A percentile compares a stretch with the other conserved stretches of the same genome.
Conservation (phyloP, 2,797 vertebrate genomes). For the Gadopsis bispinosus region DNA sequence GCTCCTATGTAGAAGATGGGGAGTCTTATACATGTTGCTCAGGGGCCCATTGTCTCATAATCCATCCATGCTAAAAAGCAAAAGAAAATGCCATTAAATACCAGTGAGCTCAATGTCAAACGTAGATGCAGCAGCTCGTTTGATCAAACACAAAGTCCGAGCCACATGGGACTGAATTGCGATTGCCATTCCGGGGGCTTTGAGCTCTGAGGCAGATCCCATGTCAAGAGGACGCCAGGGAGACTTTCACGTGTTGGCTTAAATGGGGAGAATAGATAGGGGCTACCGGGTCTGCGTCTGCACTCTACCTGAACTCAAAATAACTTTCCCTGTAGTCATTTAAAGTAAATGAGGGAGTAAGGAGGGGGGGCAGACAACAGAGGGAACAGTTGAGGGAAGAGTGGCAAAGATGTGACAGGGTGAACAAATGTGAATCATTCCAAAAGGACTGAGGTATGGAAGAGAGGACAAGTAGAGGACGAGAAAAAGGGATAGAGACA, state of each 20-base stretch:
- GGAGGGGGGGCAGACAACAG: slow-evolving; percentile 28
- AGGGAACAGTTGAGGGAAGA: slow-evolving; percentile 57
- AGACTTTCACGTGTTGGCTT: slow-evolving; percentile 67
- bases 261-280: slow-evolving; percentile 51
- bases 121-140: slow-evolving; percentile 37
- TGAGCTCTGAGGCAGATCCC: slow-evolving; percentile 72
- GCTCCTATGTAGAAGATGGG: background rate
- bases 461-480: slow-evolving; percentile 40
- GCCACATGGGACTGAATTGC: slow-evolving; percentile 54
- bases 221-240: slow-evolving; percentile 70
- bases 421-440: slow-evolving; percentile 59
- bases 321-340: slow-evolving; percentile 73
- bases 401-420: slow-evolving; percentile 49
- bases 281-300: slow-evolving; percentile 67
- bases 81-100: slow-evolving; percentile 52
- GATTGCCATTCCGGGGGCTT: slow-evolving; percentile 61
- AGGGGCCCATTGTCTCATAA: slow-evolving; percentile 36
- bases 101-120: slow-evolving; percentile 54
- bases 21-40: slow-evolving; percentile 2
- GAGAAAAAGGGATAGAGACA: background rate
- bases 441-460: slow-evolving; percentile 18
- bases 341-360: slow-evolving; percentile 57
- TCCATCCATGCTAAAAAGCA: slow-evolving; percentile 32
- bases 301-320: slow-evolving; percentile 77
- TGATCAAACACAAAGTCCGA: slow-evolving; percentile 71